phyloP scores from a whole-genome alignment of 2,797 vertebrate genomes.

The Rhynchotus rufescens region DNA sequence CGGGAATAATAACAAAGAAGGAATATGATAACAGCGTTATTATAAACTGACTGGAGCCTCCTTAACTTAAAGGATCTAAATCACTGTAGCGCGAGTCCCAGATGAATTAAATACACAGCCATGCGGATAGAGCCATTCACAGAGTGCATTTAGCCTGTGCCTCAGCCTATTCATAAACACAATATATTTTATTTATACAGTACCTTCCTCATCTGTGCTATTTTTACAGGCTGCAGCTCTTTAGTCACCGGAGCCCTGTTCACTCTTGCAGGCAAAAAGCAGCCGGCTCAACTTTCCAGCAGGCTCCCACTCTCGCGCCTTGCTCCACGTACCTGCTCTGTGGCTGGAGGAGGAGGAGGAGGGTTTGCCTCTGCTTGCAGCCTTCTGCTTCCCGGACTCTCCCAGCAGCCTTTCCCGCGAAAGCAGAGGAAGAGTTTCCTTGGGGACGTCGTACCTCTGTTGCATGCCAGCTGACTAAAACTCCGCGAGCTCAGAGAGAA shows the following conservation, averaged over 20 bases:
- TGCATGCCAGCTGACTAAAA: conserved; percentile 71
- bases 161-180: conserved; percentile 40
- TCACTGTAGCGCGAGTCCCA: background rate
- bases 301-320: background rate
- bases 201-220: conserved; percentile 31
- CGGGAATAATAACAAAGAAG: background rate
- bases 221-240: conserved; percentile 33
- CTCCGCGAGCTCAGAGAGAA: conserved; percentile 51
- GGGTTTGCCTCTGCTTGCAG: conserved; percentile 39
- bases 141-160: background rate
- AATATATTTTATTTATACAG: conserved; percentile 23
- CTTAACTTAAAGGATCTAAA: conserved; percentile 22
- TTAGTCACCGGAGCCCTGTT: background rate
- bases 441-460: conserved; percentile 53
- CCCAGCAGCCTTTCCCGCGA: conserved; percentile 43
- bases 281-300: conserved; percentile 27
- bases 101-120: conserved; percentile 52
- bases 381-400: conserved; percentile 23
- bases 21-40: background rate
- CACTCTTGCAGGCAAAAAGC: background rate
- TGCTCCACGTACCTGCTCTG: conserved; percentile 58
- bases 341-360: background rate
- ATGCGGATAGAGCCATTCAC: background rate
- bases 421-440: conserved; percentile 50
- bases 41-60: conserved; percentile 21